Base-by-base conservation (phyloP, 2,113 vertebrate genomes). In the Proterorhinus semilunaris region DNA sequence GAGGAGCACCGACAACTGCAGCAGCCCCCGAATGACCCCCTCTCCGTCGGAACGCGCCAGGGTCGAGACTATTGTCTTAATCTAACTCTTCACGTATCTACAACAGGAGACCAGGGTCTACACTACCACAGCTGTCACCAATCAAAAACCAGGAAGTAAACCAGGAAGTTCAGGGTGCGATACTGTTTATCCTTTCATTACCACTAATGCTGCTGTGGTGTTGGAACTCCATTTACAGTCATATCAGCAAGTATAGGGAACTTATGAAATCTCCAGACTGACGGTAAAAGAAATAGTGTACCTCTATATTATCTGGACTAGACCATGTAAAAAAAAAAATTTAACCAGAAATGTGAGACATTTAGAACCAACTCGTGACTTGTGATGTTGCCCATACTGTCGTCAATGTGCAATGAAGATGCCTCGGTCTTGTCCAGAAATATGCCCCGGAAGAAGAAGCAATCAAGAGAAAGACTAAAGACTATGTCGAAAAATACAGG, bases 41-140 rank as follows among this genome's bases (percentile, higher is more conserved):
- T 72, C 84, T 89, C 79, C 83, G 58, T 89, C 87, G 81, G 90
- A 93, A 88, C 89, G 90, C 90, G 88, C 89, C 91, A 91, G 92
- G 76, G 81, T 94, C 62, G 93, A 94, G 84, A 93, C 92, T 69
- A 91, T 94, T 80, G 90, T 93, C 82, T 82, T 93, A 86, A 92
- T 94, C 83, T 94, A 84, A 88, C 66, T 72, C 68, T 81, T 72
- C 75, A 76, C 66, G 68, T 66, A 62, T 55, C 53, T 55, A 72
- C 76, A 83, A 81, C 69, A 88, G 90, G 90, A 90, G 84, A 88
- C 81, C 86, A 89, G 87, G 89, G 90, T 89, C 86, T 69, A 85
- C 74, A 82, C 74, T 45, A 79, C 71, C 71, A 83, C 72, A 81
- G 50, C 70, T 75, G 57, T 79, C 79, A 82, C 58, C 75, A 69